These are phyloP conservation scores for Callospermophilus lateralis DNA, from an alignment of 2,113 vertebrate genomes.

Conservation along the genomic window DNA sequence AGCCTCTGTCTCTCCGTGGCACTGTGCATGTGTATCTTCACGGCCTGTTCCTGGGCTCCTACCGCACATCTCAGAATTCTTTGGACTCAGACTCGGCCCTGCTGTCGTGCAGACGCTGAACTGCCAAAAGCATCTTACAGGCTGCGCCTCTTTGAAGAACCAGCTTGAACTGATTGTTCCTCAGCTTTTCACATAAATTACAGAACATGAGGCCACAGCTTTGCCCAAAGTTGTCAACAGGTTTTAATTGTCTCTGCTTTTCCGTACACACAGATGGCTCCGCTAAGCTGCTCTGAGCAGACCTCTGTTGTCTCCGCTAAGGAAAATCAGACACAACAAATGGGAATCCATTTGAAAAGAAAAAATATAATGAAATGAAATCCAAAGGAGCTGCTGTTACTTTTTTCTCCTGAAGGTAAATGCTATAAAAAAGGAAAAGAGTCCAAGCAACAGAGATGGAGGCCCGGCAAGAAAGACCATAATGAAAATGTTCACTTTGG, in stretches of 20 bases:
- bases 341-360: constrained; percentile 19
- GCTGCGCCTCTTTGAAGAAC: constrained; percentile 80
- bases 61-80: constrained; percentile 50
- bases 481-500: not conserved
- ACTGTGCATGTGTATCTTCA: not conserved
- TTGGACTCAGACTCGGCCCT: constrained; percentile 73
- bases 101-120: constrained; percentile 47
- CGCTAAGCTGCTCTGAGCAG: constrained; percentile 76
- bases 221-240: constrained; percentile 80
- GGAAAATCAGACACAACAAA: constrained; percentile 69
- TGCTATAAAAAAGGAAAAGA: constrained; percentile 13
- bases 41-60: constrained; percentile 28
- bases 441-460: not conserved
- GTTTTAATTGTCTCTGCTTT: constrained; percentile 82
- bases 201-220: constrained; percentile 74
- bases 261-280: constrained; percentile 77
- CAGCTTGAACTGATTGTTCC: constrained; percentile 77
- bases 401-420: not conserved
- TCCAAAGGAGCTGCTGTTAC: constrained; percentile 17
- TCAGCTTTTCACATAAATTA: constrained; percentile 78
- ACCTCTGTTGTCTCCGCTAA: constrained; percentile 68
- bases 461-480: not conserved
- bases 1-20: constrained; percentile 1
- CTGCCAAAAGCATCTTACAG: constrained; percentile 69
- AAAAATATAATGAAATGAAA: constrained; percentile 44